Percentiles rank a stretch among this genome's conserved stretches.
These are phyloP conservation scores for Lonchura striata DNA, from an alignment of 2,113 vertebrate genomes.

Conservation along the genomic window DNA sequence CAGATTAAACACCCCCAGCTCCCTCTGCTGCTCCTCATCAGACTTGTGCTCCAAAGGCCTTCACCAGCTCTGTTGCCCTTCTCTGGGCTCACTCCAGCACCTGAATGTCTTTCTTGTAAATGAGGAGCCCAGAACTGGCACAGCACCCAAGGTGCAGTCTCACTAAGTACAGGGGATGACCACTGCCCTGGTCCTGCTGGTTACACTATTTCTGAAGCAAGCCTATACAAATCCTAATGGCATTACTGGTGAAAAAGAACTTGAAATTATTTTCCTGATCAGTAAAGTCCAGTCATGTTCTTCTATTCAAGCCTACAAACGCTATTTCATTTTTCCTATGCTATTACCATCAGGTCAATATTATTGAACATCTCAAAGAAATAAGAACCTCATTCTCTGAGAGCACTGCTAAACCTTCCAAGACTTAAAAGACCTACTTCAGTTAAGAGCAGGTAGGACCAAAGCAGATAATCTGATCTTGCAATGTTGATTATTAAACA, in stretches of 20 bases:
- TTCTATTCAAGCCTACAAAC: not conserved
- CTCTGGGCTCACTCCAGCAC: not conserved
- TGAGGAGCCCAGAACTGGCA: not conserved
- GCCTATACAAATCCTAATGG: not conserved
- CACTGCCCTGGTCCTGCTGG: not conserved
- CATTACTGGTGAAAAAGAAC: not conserved
- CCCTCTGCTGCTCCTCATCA: not conserved
- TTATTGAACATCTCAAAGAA: conserved; percentile 5
- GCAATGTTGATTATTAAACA: not conserved
- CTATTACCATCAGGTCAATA: conserved; percentile 18
- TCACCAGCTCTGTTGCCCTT: accelerated
- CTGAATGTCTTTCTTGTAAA: not conserved
- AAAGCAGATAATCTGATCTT: not conserved
- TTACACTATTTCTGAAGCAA: not conserved
- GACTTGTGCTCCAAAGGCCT: not conserved
- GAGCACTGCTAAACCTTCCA: not conserved
- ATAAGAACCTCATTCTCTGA: not conserved
- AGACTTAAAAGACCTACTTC: not conserved
- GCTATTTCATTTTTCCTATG: not conserved
- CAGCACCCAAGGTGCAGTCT: not conserved
- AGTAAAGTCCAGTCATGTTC: conserved; percentile 19
- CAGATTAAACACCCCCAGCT: not conserved
- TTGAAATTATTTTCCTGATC: conserved; percentile 45
- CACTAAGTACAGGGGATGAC: not conserved
- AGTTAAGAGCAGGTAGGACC: not conserved